Base-by-base conservation (phyloP, 2,888 invertebrate genomes). In the Hypsopygia costalis region DNA sequence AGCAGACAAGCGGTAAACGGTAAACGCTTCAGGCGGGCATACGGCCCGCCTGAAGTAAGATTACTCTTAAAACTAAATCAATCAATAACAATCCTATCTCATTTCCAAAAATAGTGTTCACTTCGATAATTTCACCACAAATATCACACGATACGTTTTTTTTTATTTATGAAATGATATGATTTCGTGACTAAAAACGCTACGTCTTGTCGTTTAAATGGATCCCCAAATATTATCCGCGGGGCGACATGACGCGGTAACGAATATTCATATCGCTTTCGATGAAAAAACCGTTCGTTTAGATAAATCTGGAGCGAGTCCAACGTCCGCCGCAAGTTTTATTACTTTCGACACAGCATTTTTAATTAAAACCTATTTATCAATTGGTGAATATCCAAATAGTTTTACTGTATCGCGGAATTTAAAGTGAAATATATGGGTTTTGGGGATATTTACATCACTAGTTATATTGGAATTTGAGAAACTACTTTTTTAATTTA, bases 231-330 rank as follows among this genome's bases (percentile, higher is more conserved):
- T 50, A 44, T 70, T 64, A 71, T 70, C 69, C 69, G 65, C 66
- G 58, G 75, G 68, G 67, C 67, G 73, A 72, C 72, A 73, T 62
- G 69, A 69, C 63, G 71, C 74, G 73, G 16, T 75, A 71, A 69
- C 77, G 74, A 81, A 85, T 78, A 83, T 80, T 81, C 80, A 79
- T 81, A 78, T 73, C 67, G 58, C 54, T 10, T 60, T 60, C 51
- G 51, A 50, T 55, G 63, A 58, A 62, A 62, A 55, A 55, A 63
- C 59, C 66, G 51, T 63, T 69, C 72, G 70, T 75, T 78, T 70
- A 66, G 55, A 75, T 75, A 67, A 77, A 72, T 69, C 74, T 83
- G 83, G 85, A 79, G 58, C 55, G 57, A 53, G 49, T 77, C 83
- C 82, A 43, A 43, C 47, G 61, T 55, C 55, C 50, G 49, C 57